Evolutionary conservation across 2,113 vertebrate species (phyloP).

Genomic region (Eleginops maclovinus): DNA sequence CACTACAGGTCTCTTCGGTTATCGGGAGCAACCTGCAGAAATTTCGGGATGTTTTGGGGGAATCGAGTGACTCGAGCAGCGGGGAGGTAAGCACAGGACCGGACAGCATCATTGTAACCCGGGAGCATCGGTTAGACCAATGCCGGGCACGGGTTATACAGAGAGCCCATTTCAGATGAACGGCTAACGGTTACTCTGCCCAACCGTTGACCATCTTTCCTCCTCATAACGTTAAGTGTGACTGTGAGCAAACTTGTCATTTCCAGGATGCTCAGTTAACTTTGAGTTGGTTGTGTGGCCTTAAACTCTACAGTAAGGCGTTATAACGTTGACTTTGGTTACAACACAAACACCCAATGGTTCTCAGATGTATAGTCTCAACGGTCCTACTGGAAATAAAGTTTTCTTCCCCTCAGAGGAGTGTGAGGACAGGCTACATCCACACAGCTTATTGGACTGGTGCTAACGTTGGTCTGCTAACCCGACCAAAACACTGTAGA

Average conservation of each 20-base stretch:
- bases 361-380: conserved; percentile 21
- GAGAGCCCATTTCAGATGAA: conserved; percentile 15
- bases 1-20: conserved; percentile 93
- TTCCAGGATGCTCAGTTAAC: conserved; percentile 75
- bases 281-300: conserved; percentile 67
- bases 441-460: conserved; percentile 53
- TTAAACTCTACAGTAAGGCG: conserved; percentile 26
- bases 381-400: conserved; percentile 51
- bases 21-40: conserved; percentile 96
- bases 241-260: conserved; percentile 75
- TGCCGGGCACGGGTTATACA: conserved; percentile 1
- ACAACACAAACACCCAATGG: background rate
- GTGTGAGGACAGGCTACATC: conserved; percentile 59
- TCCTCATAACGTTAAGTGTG: conserved; percentile 31
- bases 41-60: conserved; percentile 96
- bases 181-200: conserved; percentile 55
- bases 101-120: conserved; percentile 17
- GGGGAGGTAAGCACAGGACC: conserved; percentile 88
- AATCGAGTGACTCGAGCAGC: conserved; percentile 93
- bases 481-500: conserved; percentile 33
- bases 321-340: conserved; percentile 3
- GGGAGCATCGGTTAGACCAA: conserved; percentile 16
- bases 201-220: conserved; percentile 44
- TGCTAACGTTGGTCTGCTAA: conserved; percentile 62
- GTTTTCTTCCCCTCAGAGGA: conserved; percentile 56